Evolutionary conservation across 1,140 invertebrate species (phyloP), one percentile per base, ranked within the genome.

Genomic region (Uloborus diversus): DNA sequence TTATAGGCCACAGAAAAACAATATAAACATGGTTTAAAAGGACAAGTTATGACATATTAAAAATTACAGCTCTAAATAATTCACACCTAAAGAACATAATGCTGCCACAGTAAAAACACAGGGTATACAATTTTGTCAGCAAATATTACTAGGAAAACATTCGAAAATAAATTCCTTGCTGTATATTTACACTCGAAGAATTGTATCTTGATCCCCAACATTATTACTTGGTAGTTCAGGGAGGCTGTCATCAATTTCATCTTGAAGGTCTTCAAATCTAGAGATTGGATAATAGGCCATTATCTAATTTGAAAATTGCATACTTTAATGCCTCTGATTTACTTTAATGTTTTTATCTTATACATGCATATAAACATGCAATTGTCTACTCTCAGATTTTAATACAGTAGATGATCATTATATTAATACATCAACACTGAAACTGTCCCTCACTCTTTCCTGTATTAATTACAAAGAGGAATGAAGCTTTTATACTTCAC

Each of bases 161-260:
- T 5, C 5, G 32, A 9, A 20, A 23, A 23, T 14, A n/a, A 42
- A n/a, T n/a, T 53, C 51, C 25, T 53, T 61, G 57, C 14, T 28
- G 20, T 57, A 1, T 27, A 57, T 42, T 70, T 51, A 80, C 14
- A 80, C 68, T 13, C 65, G 42, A 0, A 81, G 33, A 28, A 81
- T 81, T 20, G 61, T 57, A 14, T 81, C 70, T 61, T 81, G 79
- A 75, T 81, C 79, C 33, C 68, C 79, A 47, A 81, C 70, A 59
- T 81, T 81, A 11, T 37, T 59, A 51, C 30, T 64, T 17, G 49
- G 68, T 17, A 61, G 69, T 35, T 75, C 62, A 37, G 79, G 79
- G 33, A 81, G 51, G 28, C 79, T 73, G 28, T 81, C 79, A 81
- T 81, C 79, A n/a, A 81, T 81, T 81, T 81, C 79, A 35, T 81